These are phyloP conservation scores for Cryptocephalus moraei DNA, from an alignment of 2,888 invertebrate genomes.

Conservation along the genomic window DNA sequence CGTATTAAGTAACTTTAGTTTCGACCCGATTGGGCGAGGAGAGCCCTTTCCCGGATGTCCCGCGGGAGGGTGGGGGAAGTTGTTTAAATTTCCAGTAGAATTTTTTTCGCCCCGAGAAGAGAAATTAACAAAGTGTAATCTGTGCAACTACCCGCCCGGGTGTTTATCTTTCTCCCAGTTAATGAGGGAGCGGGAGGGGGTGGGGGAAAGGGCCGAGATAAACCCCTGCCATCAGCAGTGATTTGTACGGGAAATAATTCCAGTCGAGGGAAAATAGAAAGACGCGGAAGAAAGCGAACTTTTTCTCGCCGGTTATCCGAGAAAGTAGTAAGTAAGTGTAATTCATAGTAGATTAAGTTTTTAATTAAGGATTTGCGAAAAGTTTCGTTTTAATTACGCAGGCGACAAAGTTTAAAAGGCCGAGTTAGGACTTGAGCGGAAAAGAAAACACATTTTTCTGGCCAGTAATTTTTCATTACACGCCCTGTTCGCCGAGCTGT, in stretches of 20 bases:
- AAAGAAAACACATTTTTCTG: slow-evolving; percentile 9
- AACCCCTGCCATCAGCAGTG: too few species aligned
- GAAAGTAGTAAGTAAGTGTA: slow-evolving; percentile 15
- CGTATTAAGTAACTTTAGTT: too few species aligned
- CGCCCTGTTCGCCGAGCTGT: slow-evolving; percentile 4
- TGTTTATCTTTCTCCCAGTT: too few species aligned
- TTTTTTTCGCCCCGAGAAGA: too few species aligned
- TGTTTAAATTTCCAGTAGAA: too few species aligned
- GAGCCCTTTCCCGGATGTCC: too few species aligned
- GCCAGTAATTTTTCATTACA: slow-evolving; percentile 10
- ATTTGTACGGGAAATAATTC: neutral
- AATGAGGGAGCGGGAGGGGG: too few species aligned
- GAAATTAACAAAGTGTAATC: too few species aligned
- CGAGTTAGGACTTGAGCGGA: slow-evolving; percentile 7
- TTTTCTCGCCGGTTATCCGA: neutral
- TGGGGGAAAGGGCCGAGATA: too few species aligned
- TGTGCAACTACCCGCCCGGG: too few species aligned
- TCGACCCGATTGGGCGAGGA: too few species aligned
- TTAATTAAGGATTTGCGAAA: slow-evolving; percentile 19
- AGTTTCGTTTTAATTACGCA: slow-evolving; percentile 17
- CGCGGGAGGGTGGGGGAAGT: too few species aligned
- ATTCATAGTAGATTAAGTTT: slow-evolving; percentile 20
- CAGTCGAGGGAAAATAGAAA: neutral
- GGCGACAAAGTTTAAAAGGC: slow-evolving; percentile 14
- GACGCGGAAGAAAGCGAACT: neutral